These are phyloP conservation scores for Macrotus californicus DNA, from an alignment of 2,113 vertebrate species.

Conservation along the genomic window DNA sequence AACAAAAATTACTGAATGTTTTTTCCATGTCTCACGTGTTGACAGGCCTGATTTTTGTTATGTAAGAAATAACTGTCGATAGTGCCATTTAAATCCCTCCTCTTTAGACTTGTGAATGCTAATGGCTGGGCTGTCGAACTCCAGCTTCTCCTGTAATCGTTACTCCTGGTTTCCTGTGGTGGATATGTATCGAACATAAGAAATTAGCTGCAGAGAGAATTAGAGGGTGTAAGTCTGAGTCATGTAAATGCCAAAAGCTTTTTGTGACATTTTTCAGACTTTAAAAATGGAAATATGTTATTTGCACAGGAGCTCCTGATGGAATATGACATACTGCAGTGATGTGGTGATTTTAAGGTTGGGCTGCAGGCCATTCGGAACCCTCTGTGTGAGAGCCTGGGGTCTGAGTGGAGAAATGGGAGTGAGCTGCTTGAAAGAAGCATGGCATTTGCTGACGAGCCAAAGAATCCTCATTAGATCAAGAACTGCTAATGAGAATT, in stretches of 20 bases:
- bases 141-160: conserved; percentile 72
- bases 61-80: conserved; percentile 64
- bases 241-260: conserved; percentile 83
- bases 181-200: conserved; percentile 75
- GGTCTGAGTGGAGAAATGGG: conserved; percentile 33
- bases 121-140: conserved; percentile 69
- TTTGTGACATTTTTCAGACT: conserved; percentile 83
- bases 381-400: conserved; percentile 10
- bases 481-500: conserved; percentile 62
- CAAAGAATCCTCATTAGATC: conserved; percentile 57
- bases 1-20: conserved; percentile 69
- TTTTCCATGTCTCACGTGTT: conserved; percentile 72
- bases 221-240: conserved; percentile 80
- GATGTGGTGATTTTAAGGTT: conserved; percentile 59
- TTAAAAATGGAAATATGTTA: conserved; percentile 84
- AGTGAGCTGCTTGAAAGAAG: conserved; percentile 34
- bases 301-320: conserved; percentile 78
- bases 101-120: conserved; percentile 63
- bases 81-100: conserved; percentile 63
- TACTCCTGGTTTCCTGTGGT: conserved; percentile 79
- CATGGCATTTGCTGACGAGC: conserved; percentile 33
- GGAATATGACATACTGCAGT: conserved; percentile 77
- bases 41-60: conserved; percentile 69
- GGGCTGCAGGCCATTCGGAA: conserved; percentile 66
- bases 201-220: conserved; percentile 82